Base-by-base conservation (phyloP, 2,888 invertebrate species). In the Sarcophaga rosellei region DNA sequence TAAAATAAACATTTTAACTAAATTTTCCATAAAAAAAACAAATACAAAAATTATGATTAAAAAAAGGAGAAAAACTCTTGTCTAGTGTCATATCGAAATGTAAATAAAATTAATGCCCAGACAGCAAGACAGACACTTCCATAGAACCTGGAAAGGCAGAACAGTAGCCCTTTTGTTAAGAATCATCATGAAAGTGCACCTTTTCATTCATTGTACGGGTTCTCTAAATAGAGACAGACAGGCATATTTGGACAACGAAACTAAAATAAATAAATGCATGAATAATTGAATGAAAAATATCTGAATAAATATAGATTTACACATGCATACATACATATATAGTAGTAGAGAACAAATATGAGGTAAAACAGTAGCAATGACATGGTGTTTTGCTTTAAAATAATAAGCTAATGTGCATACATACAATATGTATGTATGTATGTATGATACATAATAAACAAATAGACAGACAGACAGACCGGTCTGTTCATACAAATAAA, bases 331-430 rank as follows among this genome's bases (percentile, higher is more conserved):
- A 35, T 35, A 35, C 35, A 17, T 17, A 47, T 17, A 53, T 53
- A 53, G 4, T 35, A 10, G 4, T 17, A 53, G 5, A 12, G 17
- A 53, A 17, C 4, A 53, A 53, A 69, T 72, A n/a, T 74, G 59
- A 25, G 17, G 57, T 75, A 57, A 78, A 82, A 83, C 86, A 83
- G 86, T 80, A 68, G 86, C 83, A 69, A 74, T 83, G 76, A 80
- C 77, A 86, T 81, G 86, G 73, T 73, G 74, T 73, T 86, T 81
- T 76, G 76, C 70, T 57, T 78, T 74, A 63, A 80, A 86, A 83
- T 86, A 86, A 85, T 68, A 72, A 15, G 53, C 35, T 8, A 8
- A 35, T 35, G 8, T 35, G 8, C 66, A n/a, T 45, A 11, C 23
- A 45, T 4, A 10, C 8, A 47, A 12, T 75, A 21, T 21, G 47